phyloP scores from a whole-genome alignment of 1,140 invertebrate genomes.

The Lineus longissimus region DNA sequence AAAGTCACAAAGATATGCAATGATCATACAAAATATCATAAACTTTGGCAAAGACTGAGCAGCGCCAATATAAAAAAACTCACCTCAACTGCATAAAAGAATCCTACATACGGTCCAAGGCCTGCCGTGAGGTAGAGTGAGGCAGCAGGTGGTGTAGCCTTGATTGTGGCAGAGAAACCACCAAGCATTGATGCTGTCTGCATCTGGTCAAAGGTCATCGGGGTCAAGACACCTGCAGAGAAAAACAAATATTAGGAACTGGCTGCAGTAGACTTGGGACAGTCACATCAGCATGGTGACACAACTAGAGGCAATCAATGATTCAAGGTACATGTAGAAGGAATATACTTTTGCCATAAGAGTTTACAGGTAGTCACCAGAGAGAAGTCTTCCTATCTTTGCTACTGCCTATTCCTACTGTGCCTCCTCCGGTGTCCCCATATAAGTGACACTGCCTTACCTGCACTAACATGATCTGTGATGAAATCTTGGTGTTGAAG shows the following conservation, averaged over 20 bases:
- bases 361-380: not conserved
- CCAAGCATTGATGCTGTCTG: conserved; percentile 74
- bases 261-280: no score
- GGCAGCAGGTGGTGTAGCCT: conserved; percentile 71
- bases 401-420: not conserved
- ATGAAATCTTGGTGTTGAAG: conserved; percentile 73
- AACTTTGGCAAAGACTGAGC: no score
- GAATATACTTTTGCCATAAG: conserved; percentile 7
- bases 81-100: conserved; percentile 80
- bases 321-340: conserved; percentile 13
- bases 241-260: not conserved
- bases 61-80: no score
- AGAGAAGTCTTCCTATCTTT: not conserved
- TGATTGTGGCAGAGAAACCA: conserved; percentile 68
- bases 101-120: conserved; percentile 76
- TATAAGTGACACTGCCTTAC: no score
- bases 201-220: conserved; percentile 82
- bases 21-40: no score
- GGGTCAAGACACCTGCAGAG: conserved; percentile 63
- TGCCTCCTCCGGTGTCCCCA: not conserved
- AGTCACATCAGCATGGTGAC: no score
- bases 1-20: no score
- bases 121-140: conserved; percentile 77
- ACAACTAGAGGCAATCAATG: not conserved
- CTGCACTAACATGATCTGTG: conserved; percentile 73